Base-by-base conservation (phyloP, 2,797 vertebrate species). In the Astyanax mexicanus region DNA sequence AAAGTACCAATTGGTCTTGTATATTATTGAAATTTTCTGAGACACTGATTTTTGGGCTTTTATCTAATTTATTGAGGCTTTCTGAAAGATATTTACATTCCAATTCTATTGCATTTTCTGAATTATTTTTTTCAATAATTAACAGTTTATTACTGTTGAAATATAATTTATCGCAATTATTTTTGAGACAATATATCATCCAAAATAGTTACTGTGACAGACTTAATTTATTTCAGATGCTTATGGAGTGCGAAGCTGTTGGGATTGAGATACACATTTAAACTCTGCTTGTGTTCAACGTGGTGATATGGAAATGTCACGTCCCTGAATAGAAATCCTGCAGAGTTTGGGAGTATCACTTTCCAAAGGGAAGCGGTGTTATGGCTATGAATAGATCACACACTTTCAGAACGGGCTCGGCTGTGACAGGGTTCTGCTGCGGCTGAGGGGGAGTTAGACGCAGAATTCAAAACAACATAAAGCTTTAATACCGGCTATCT, bases 321-420 rank as follows among this genome's bases (percentile, higher is more conserved):
- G 17, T 60, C 74, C 32, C 7, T 27, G 37, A 75, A 75, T 75
- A 75, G 66, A 69, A 3, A 1, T 12, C 32, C 74, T 17, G 65
- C 47, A 37, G 65, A 58, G 65, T 40, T 60, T 49, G 15, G 4
- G 62, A 19, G 51, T 37, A 58, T 68, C 42, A 6, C 29, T 58
- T 75, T 51, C 65, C 25, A 21, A 21, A 11, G 44, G 42, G 23
- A 61, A 25, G 23, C 25, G 3, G 44, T 15, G 73, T 0, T 29
- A 64, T 23, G 38, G 55, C 74, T 75, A 69, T 75, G 66, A 75
- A 75, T 75, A 75, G 74, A 51, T 47, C 12, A 52, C 15, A 15
- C 42, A 35, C n/a, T 52, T 17, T 21, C 32, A 45, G 74, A 47
- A 69, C 44, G 57, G 51, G 52, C 54, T 13, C 3, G 66, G 45